Conservation (phyloP, 2,888 invertebrate genomes). For the Thereva nobilitata region DNA sequence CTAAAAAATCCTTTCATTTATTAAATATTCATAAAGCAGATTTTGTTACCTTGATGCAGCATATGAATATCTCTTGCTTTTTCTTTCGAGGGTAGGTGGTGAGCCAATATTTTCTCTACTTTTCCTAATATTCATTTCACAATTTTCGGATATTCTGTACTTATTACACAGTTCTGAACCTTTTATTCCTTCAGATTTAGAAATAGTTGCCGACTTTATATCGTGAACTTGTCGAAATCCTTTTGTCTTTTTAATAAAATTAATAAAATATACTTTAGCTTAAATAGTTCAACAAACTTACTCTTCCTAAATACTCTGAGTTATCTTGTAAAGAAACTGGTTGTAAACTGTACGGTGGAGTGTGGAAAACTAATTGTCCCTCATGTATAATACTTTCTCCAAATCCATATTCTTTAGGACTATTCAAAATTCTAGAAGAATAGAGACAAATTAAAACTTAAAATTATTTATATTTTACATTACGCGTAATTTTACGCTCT, state of each 20-base stretch:
- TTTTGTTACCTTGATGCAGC: slow-evolving; percentile 47
- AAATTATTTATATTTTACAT: neutral
- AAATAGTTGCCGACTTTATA: neutral
- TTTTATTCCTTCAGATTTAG: slow-evolving; percentile 13
- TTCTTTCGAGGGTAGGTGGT: slow-evolving; percentile 55
- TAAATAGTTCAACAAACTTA: slow-evolving; percentile 26
- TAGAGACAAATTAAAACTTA: slow-evolving; percentile 5
- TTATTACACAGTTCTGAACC: slow-evolving; percentile 47
- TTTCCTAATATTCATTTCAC: slow-evolving; percentile 51
- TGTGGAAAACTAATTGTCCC: slow-evolving; percentile 85
- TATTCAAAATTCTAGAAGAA: slow-evolving; percentile 68
- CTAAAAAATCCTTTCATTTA: slow-evolving; percentile 37
- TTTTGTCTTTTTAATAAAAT: neutral
- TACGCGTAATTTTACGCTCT: neutral
- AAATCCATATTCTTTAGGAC: slow-evolving; percentile 84
- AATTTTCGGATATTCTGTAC: slow-evolving; percentile 50
- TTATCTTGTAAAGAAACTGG: slow-evolving; percentile 76
- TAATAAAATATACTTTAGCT: neutral
- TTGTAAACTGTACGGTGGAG: slow-evolving; percentile 82
- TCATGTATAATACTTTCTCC: slow-evolving; percentile 92
- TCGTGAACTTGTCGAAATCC: neutral
- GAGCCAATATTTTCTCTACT: slow-evolving; percentile 58
- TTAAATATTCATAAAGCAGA: neutral
- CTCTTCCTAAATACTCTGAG: slow-evolving; percentile 55
- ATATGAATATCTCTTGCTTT: slow-evolving; percentile 67